Conservation (phyloP, 2,888 invertebrate genomes). For the Lasioglossum lativentre region DNA sequence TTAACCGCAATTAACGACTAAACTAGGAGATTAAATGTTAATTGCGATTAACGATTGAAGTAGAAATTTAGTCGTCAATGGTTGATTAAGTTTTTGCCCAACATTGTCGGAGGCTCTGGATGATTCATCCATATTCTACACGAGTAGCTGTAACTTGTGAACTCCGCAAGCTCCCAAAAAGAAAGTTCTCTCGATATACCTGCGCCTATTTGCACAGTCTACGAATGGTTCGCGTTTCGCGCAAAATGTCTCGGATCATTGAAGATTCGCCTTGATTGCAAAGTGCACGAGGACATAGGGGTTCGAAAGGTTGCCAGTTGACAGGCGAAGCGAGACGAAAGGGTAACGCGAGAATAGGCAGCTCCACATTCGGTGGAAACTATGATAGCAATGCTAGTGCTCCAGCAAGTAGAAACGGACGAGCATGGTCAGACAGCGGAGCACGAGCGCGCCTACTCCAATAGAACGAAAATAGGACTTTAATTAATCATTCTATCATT, state of each 20-base stretch:
- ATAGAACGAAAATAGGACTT: not conserved
- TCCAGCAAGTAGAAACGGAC: conserved; percentile 42
- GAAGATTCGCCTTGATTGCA: not conserved
- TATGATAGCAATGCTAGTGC: not conserved
- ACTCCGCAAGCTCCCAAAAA: not conserved
- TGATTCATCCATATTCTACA: too few relatives aligned
- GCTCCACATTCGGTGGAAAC: not conserved
- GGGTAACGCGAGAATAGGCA: not conserved
- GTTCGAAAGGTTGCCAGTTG: not conserved
- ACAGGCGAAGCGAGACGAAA: not conserved
- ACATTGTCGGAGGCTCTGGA: too few relatives aligned
- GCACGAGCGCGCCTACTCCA: not conserved
- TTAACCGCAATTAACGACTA: too few relatives aligned
- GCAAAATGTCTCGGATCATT: not conserved
- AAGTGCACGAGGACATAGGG: not conserved
- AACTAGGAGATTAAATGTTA: too few relatives aligned
- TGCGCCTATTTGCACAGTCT: not conserved
- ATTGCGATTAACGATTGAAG: too few relatives aligned
- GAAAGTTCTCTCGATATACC: not conserved
- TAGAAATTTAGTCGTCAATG: too few relatives aligned
- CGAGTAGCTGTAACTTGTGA: not conserved
- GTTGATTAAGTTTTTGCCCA: too few relatives aligned
- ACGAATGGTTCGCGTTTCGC: not conserved
- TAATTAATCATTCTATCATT: not conserved
- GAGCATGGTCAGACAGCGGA: conserved; percentile 35